Evolutionary conservation across 30 jellyfish, hydroid and myxozoan species (phyloP).

Genomic region (Sanderia malayensis): DNA sequence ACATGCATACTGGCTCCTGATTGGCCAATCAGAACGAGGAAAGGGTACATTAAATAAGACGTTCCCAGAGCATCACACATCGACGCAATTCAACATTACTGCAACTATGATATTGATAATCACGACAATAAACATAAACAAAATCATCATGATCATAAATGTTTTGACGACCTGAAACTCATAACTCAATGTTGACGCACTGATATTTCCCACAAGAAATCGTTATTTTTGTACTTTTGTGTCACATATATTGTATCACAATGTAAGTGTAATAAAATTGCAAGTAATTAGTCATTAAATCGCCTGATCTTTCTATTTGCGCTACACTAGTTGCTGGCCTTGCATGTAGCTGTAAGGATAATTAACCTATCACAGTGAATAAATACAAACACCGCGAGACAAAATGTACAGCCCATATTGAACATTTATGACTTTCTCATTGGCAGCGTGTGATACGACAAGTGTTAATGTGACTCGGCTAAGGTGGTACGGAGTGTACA

Average conservation of each 20-base stretch:
- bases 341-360: neutral
- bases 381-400: neutral
- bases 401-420: neutral
- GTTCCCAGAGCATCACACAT: no score
- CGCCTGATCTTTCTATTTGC: constrained; percentile 19
- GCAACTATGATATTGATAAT: no score
- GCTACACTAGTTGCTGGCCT: no score
- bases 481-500: neutral
- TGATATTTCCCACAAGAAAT: constrained; percentile 21
- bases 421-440: neutral
- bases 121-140: no score
- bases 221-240: constrained; percentile 19
- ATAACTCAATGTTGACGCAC: constrained; percentile 39
- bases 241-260: constrained; percentile 38
- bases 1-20: no score
- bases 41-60: no score
- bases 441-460: neutral
- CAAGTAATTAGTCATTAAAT: constrained; percentile 34
- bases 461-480: neutral
- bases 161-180: constrained; percentile 39
- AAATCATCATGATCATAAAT: no score
- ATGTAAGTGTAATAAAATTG: constrained; percentile 11
- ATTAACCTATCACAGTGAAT: neutral
- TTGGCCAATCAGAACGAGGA: no score
- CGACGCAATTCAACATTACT: no score